A percentile compares a stretch with the other conserved stretches of the same genome.
These are phyloP conservation scores for Sorex araneus DNA, from an alignment of 2,113 vertebrate species.

Conservation along the genomic window DNA sequence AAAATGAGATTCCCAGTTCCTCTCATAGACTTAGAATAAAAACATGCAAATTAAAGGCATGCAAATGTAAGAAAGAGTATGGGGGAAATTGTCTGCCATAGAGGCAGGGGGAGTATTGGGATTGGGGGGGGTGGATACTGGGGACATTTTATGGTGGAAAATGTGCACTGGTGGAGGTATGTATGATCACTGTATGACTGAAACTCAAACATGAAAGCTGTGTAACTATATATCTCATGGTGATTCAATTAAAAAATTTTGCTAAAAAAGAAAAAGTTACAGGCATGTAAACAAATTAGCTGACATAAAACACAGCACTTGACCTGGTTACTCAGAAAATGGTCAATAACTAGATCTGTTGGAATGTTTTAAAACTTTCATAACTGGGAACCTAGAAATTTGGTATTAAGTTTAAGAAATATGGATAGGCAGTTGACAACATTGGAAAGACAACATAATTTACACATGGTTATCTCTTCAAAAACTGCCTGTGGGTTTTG, in stretches of 20 bases:
- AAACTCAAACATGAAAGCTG: too few relatives aligned
- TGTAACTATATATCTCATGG: too few relatives aligned
- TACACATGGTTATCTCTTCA: not conserved
- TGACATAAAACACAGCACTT: not conserved
- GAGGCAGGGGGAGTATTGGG: too few relatives aligned
- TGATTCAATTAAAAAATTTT: too few relatives aligned
- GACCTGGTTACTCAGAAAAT: conserved; percentile 3
- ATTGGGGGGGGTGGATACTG: too few relatives aligned
- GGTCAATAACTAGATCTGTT: not conserved
- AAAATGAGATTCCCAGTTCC: conserved; percentile 13
- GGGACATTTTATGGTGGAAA: too few relatives aligned
- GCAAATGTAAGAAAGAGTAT: not conserved
- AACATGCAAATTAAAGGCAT: not conserved
- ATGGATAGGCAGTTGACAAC: not conserved
- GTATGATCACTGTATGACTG: too few relatives aligned
- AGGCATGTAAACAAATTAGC: too few relatives aligned
- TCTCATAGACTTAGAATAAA: not conserved
- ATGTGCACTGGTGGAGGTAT: too few relatives aligned
- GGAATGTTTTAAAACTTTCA: not conserved
- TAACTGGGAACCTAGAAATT: not conserved
- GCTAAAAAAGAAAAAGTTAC: too few relatives aligned
- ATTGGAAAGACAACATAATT: not conserved
- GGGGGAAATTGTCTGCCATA: too few relatives aligned
- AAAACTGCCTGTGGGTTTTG: conserved; percentile 10
- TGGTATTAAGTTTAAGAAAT: not conserved